Evolutionary conservation across 2,797 vertebrate species (phyloP), one percentile per base, ranked within the genome.

Genomic region (Sternarchorhynchus goeldii): DNA sequence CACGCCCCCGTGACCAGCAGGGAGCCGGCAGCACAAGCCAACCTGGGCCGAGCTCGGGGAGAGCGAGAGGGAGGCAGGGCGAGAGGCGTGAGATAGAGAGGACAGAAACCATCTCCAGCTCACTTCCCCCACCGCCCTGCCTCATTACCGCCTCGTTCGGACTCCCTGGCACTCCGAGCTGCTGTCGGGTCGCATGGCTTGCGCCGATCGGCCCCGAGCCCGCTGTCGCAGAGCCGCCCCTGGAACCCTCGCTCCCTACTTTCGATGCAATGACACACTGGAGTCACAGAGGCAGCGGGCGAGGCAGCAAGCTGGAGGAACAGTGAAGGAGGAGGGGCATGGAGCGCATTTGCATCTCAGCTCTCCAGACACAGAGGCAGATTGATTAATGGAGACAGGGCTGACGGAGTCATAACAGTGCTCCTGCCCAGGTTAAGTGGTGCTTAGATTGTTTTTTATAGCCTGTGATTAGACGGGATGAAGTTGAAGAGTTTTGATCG

Each of bases 361-460:
- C 84, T 88, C 88, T 89, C 73, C 82, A 76, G 85, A 87, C 89
- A 88, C 89, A 87, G 86, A 84, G 91, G 88, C 88, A 90, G 91
- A 93, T 92, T 93, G 92, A 94, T 94, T 94, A 94, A 93, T 91
- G 91, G 90, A 93, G 93, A 94, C 93, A 93, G 91, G 92, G 91
- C 91, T 92, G 90, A 90, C 89, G 89, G 88, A 92, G 91, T 87
- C 89, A 88, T 90, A 92, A 93, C 93, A 92, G 87, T 88, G 88
- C 88, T 87, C 82, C 88, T 83, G 87, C 87, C 80, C 92, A 92
- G 91, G 92, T 93, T 94, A 94, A 93, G 90, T 92, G 92, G 91
- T 92, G 92, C 92, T 92, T 90, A 92, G 90, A 93, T 94, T 92
- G 91, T 93, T 92, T 93, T 91, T 92, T 93, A 92, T 88, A 87